Percentiles rank a stretch among this genome's conserved stretches.
phyloP scores from a whole-genome alignment of 2,888 invertebrate genomes.

The Sarcophaga subvicina region DNA sequence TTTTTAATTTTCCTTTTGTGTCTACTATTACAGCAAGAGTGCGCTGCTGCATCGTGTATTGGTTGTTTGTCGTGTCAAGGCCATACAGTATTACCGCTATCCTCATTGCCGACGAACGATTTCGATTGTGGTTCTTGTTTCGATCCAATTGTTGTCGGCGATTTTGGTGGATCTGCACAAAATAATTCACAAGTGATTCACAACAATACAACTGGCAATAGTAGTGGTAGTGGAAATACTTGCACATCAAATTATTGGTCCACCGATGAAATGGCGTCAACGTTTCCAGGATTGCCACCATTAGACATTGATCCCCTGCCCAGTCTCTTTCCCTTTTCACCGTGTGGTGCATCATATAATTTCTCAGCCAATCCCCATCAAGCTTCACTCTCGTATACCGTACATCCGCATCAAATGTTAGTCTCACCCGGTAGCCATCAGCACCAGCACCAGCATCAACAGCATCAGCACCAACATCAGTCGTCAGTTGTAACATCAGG shows the following conservation, averaged over 20 bases:
- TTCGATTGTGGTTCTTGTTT: conserved; percentile 82
- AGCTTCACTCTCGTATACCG: conserved; percentile 83
- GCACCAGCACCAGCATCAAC: conserved; percentile 62
- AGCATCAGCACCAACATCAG: conserved; percentile 60
- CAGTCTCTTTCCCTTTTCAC: conserved; percentile 93
- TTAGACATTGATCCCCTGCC: conserved; percentile 94
- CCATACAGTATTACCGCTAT: conserved; percentile 80
- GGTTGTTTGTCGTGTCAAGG: conserved; percentile 82
- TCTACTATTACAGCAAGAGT: conserved; percentile 78
- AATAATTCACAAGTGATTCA: conserved; percentile 74
- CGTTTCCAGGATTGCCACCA: conserved; percentile 89
- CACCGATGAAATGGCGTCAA: conserved; percentile 90
- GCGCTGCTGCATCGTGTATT: conserved; percentile 81
- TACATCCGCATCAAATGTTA: conserved; percentile 87
- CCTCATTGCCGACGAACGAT: conserved; percentile 80
- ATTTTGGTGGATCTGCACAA: conserved; percentile 76
- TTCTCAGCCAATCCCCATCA: conserved; percentile 81
- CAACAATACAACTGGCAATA: conserved; percentile 71
- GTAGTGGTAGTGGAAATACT: conserved; percentile 60
- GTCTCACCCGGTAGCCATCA: conserved; percentile 83
- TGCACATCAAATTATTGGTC: conserved; percentile 83
- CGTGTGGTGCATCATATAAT: conserved; percentile 89
- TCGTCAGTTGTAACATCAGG: conserved; percentile 1
- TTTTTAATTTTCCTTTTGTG: background rate
- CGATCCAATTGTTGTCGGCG: conserved; percentile 75